Evolutionary conservation across 2,113 vertebrate species (phyloP).

Genomic region (Panthera uncia): DNA sequence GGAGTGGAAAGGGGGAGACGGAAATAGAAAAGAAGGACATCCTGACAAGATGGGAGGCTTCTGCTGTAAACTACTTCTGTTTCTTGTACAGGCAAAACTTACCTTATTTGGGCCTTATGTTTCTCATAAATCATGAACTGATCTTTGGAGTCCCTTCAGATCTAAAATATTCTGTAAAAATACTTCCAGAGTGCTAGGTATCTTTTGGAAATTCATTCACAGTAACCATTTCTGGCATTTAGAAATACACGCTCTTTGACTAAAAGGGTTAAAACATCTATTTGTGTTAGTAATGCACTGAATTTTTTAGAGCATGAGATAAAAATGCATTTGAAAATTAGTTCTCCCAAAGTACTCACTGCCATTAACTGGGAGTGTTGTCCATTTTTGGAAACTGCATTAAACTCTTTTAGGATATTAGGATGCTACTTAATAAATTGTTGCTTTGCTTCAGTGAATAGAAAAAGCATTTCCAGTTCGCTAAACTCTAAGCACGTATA

Average conservation of each 20-base stretch:
- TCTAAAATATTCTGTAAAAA: background rate
- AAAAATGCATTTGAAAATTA: constrained; percentile 9
- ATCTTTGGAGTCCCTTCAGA: background rate
- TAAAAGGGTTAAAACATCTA: constrained; percentile 43
- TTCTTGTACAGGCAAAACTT: background rate
- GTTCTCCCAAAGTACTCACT: constrained; percentile 7
- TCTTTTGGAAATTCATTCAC: background rate
- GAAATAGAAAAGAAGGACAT: background rate
- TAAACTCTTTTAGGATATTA: constrained; percentile 36
- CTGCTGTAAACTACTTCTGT: background rate
- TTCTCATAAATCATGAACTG: background rate
- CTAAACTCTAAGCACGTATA: background rate
- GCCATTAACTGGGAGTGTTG: constrained; percentile 15
- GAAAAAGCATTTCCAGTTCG: background rate
- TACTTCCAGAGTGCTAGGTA: background rate
- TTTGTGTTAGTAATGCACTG: background rate
- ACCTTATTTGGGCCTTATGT: background rate
- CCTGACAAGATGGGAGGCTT: background rate
- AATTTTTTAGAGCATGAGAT: constrained; percentile 17
- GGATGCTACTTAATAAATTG: constrained; percentile 42
- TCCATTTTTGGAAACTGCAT: constrained; percentile 51
- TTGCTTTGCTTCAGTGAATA: background rate
- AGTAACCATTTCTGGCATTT: background rate
- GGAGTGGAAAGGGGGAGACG: background rate
- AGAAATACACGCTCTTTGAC: background rate